A percentile compares a stretch with the other conserved stretches of the same genome.
phyloP scores from a whole-genome alignment of 1,140 invertebrate species.

The Calephelis virginiensis region DNA sequence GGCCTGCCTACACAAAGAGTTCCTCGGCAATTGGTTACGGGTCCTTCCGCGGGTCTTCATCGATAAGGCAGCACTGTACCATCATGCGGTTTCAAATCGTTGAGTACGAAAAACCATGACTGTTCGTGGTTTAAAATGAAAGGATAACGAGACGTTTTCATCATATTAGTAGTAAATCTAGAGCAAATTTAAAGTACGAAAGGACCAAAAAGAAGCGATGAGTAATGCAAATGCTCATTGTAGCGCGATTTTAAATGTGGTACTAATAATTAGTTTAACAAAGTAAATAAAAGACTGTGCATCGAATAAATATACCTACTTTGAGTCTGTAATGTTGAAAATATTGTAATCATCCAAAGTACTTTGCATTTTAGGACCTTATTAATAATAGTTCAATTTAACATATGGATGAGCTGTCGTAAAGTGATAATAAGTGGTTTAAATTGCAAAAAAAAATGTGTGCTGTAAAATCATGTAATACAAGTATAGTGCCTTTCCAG shows the following conservation, averaged over 20 bases:
- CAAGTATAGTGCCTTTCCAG: slow-evolving; percentile 72
- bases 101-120: slow-evolving; percentile 58
- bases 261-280: background rate
- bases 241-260: slow-evolving; percentile 32
- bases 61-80: slow-evolving; percentile 43
- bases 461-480: slow-evolving; percentile 42
- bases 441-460: background rate
- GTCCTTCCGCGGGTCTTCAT: slow-evolving; percentile 56
- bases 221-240: slow-evolving; percentile 19
- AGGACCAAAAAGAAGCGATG: slow-evolving; percentile 51
- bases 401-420: slow-evolving; percentile 4
- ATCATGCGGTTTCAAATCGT: slow-evolving; percentile 31
- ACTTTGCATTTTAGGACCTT: slow-evolving; percentile 17
- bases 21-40: slow-evolving; percentile 76
- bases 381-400: slow-evolving; percentile 10
- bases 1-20: slow-evolving; percentile 88
- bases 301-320: slow-evolving; percentile 12
- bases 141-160: slow-evolving; percentile 50
- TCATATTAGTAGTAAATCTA: slow-evolving; percentile 66
- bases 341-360: slow-evolving; percentile 1
- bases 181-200: slow-evolving; percentile 36
- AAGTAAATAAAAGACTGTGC: slow-evolving; percentile 46
- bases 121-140: slow-evolving; percentile 60
- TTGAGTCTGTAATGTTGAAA: slow-evolving; percentile 13
- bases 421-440: slow-evolving; percentile 10